Evolutionary conservation across 2,797 vertebrate genomes (phyloP).

Genomic region (Paguma larvata): DNA sequence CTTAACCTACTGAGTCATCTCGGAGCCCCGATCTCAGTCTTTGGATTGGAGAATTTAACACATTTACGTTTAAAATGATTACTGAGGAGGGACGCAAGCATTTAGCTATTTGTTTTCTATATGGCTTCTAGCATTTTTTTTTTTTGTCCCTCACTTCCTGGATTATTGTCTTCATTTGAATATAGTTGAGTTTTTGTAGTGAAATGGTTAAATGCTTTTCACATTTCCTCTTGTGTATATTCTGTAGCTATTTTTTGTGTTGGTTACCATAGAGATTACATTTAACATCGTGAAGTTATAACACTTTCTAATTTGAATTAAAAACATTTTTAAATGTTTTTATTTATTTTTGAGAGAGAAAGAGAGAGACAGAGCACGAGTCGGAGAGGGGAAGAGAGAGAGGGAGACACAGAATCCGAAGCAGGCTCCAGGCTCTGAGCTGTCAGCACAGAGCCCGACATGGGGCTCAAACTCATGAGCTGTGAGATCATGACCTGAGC

Average conservation of each 20-base stretch:
- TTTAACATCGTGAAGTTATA: not conserved
- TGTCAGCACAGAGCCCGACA: too few relatives aligned
- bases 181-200: not conserved
- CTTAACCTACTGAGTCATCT: too few relatives aligned
- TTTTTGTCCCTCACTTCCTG: not conserved
- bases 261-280: not conserved
- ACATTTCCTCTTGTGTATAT: not conserved
- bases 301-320: not conserved
- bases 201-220: not conserved
- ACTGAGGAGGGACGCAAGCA: not conserved
- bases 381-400: too few relatives aligned
- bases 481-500: too few relatives aligned
- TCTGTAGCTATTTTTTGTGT: not conserved
- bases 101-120: not conserved
- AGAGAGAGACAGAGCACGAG: rapidly evolving
- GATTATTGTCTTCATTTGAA: not conserved
- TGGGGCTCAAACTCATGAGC: too few relatives aligned
- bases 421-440: too few relatives aligned
- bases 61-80: not conserved
- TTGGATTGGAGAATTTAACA: not conserved
- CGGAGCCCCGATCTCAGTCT: not conserved
- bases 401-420: too few relatives aligned
- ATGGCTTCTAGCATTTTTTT: not conserved
- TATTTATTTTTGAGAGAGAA: too few relatives aligned
- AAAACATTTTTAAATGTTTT: too few relatives aligned